Base-by-base conservation (phyloP, 2,113 vertebrate genomes). In the Sula dactylatra region DNA sequence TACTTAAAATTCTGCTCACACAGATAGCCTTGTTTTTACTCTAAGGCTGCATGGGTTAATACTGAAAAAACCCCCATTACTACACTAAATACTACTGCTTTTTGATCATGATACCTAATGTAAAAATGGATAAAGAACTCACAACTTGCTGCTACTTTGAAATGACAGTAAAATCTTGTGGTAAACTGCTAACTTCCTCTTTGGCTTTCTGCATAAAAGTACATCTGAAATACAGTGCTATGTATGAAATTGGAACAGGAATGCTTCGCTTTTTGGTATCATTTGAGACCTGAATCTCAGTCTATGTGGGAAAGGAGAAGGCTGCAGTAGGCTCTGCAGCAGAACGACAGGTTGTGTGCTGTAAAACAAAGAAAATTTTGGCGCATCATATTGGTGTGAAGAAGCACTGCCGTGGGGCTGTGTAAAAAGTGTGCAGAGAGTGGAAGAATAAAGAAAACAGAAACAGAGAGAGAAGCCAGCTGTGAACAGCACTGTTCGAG, bases 281-380 rank as follows among this genome's bases (percentile, higher is more conserved):
- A 18, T 66, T 34, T 7, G 40, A 45, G 70, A 56, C 44, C 44
- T 34, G 56, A 36, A 40, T 82, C 86, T 77, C 66, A 45, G 45
- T 14, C 56, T 50, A 4, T 20, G 27, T 45, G 78, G 67, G 86
- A 80, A 92, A 69, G 4, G 31, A 58, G n/a, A 45, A 12, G 19
- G 58, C 54, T 87, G 54, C 26, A 31, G 44, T 40, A 56, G 25
- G 13, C 17, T 79, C 44, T n/a, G 38, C 27, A 71, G 49, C 52
- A 67, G 11, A 92, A 70, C 3, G 5, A 74, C 91, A 70, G 80
- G 83, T 54, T 91, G 76, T 40, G 32, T 76, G 91, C 42, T 93
- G 38, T 54, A 66, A 85, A 93, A 92, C 89, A 84, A 76, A 93
- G 88, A 47, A 50, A 38, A 69, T 91, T 77, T 70, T 71, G 94